These are phyloP conservation scores for Temnothorax ravouxi DNA, from an alignment of 2,888 invertebrate species.

Conservation along the genomic window DNA sequence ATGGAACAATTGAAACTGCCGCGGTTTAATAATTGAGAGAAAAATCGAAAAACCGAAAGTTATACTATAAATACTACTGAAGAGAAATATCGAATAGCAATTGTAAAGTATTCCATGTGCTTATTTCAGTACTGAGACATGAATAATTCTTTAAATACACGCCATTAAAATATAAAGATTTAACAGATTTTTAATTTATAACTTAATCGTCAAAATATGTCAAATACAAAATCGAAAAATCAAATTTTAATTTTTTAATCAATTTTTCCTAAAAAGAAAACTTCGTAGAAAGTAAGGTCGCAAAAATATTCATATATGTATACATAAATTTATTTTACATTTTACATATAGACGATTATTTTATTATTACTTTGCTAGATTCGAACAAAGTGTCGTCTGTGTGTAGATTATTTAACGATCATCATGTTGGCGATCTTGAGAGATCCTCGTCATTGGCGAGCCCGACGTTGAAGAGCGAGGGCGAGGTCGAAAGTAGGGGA, in stretches of 20 bases:
- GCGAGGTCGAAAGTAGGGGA: slow-evolving; percentile 32
- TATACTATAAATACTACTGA: not conserved
- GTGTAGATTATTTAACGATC: slow-evolving; percentile 15
- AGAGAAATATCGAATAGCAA: not conserved
- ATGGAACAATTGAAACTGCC: not conserved
- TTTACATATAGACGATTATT: slow-evolving; percentile 11
- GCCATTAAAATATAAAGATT: not conserved
- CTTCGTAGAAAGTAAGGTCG: not conserved
- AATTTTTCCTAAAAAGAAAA: not conserved
- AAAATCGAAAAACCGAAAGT: not conserved
- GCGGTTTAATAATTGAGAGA: not conserved
- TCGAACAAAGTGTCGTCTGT: not conserved
- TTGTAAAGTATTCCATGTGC: not conserved
- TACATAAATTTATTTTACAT: not conserved
- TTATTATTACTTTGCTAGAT: slow-evolving; percentile 4
- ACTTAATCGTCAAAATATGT: not conserved
- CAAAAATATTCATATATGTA: not conserved
- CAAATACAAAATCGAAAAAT: not conserved
- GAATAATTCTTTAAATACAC: not conserved
- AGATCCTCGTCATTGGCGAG: slow-evolving; percentile 39
- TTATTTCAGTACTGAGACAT: not conserved
- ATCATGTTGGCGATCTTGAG: slow-evolving; percentile 4
- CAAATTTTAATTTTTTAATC: not conserved
- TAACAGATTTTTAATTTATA: not conserved
- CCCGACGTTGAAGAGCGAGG: slow-evolving; percentile 46